Evolutionary conservation across 1,140 invertebrate genomes (phyloP), one percentile per base, ranked within the genome.

Genomic region (Hestina assimilis): DNA sequence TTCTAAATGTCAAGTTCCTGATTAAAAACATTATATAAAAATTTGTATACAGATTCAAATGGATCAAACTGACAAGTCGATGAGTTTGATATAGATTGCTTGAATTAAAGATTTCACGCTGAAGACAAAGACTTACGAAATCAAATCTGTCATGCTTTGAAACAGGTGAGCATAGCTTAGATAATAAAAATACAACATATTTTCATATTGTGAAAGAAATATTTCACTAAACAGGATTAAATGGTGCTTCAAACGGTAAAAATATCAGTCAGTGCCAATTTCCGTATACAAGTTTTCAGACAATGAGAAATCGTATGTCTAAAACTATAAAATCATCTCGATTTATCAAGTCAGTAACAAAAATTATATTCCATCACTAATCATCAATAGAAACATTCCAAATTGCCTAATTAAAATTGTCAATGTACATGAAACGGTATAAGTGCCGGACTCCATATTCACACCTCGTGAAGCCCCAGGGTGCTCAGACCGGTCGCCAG

Each of bases 51-150:
- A 50, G 19, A 57, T 28, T 45, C 33, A 52, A 57, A 63, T 57
- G 42, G 48, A 35, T 46, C 26, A 21, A 46, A 19, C 15, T 35
- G 14, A 19, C 15, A 17, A 17, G 14, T 7, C 15, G 19, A 38
- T 17, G 15, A 17, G 19, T 38, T 19, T 38, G 19, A 9, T 38
- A 17, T 19, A 6, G 17, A 38, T 38, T 45, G 4, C 40, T 35
- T 40, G 35, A 71, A 83, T 83, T 83, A 79, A 66, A 68, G 74
- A 83, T 83, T 83, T 79, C 75, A 83, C 67, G 76, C 51, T 20
- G 40, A 26, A 51, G 17, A 28, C 50, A 28, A 31, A 45, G 35
- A 28, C 45, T 40, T 29, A 45, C 38, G 28, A 51, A 63, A 47
- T 35, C 43, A 48, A 35, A 53, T 47, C 31, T 42, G 48, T 21